Base-by-base conservation (phyloP, 2,888 invertebrate genomes). In the Acrobasis suavella region DNA sequence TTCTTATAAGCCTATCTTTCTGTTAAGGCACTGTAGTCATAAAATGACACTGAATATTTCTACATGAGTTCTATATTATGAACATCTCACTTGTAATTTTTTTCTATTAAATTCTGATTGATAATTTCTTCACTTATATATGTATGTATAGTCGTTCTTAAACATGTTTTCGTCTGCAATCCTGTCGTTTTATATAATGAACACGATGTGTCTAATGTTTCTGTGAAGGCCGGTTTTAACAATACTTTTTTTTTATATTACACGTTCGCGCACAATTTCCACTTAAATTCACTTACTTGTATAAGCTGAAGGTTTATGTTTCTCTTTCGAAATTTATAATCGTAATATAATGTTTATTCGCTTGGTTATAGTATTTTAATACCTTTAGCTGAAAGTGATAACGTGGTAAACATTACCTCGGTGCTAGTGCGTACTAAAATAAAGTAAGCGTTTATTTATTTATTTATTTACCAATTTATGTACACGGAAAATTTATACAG, bases 281-380 rank as follows among this genome's bases (percentile, higher is more conserved):
- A 32, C 32, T 32, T 6, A 17, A 16, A 16, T 16, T 37, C 39
- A 55, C 38, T 38, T 2, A 10, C 17, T 42, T 56, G 3, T 56
- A 17, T 42, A 56, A 12, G 14, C 37, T 12, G 16, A 2, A n/a
- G 56, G 56, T 56, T 56, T 46, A 56, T 56, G 55, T 16, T 17
- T 56, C 46, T 42, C 14, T 42, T 42, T 16, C 46, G 22, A 42
- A 56, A 56, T 42, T 56, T 56, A 56, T 39, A 42, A 56, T 56
- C 56, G 56, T 16, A 56, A 42, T 42, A 56, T 22, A 42, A 22
- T 39, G 6, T 56, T 56, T 56, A 42, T 56, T 46, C 17, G 56
- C 14, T 15, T 39, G 32, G 17, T 56, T 56, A 56, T 42, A 56
- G 42, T 56, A 39, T 16, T 56, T 56, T 46, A 22, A 42, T 42